A percentile compares a stretch with the other conserved stretches of the same genome.
These are phyloP conservation scores for Monodelphis domestica DNA, from an alignment of 2,797 vertebrate genomes.

Conservation along the genomic window DNA sequence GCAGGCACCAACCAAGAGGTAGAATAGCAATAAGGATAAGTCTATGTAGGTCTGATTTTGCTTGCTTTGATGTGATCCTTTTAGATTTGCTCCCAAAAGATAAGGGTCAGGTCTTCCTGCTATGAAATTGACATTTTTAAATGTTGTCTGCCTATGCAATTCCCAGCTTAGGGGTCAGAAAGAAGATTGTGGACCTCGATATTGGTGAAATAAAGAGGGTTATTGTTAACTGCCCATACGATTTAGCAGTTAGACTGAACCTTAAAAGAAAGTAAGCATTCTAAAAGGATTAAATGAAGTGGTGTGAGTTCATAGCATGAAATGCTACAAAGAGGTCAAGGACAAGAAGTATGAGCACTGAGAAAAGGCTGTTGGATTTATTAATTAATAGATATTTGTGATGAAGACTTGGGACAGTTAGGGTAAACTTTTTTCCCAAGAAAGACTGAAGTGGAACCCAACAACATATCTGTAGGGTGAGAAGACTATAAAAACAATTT, in stretches of 20 bases:
- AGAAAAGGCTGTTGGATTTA: too few relatives aligned
- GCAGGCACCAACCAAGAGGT: neutral
- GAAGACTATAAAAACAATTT: neutral
- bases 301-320: too few relatives aligned
- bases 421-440: neutral
- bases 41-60: neutral
- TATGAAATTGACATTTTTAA: neutral
- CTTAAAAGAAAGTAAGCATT: too few relatives aligned
- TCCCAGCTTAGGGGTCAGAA: neutral
- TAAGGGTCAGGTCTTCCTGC: neutral
- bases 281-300: too few relatives aligned
- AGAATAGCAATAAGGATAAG: neutral
- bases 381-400: too few relatives aligned
- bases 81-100: neutral
- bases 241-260: too few relatives aligned
- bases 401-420: neutral
- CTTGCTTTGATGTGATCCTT: neutral
- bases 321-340: too few relatives aligned
- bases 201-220: neutral
- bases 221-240: neutral
- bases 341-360: too few relatives aligned
- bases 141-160: neutral
- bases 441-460: neutral
- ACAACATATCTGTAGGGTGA: neutral
- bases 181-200: neutral